Conservation (phyloP, 92 coral and sea anemone species). For the Meandrina meandrites region DNA sequence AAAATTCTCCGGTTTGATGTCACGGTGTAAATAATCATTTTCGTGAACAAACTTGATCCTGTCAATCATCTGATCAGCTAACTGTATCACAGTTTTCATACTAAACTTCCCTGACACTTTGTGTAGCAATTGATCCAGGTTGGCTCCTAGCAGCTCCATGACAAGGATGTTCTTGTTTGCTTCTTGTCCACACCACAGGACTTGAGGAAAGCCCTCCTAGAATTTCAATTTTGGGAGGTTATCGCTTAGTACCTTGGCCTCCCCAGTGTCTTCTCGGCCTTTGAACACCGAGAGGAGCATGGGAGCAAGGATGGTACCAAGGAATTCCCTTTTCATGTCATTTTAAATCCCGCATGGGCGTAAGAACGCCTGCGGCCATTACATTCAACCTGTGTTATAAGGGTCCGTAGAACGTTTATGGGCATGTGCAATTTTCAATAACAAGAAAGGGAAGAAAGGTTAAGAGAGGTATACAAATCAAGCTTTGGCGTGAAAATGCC, state of each 20-base stretch:
- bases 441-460: too few relatives aligned
- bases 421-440: not conserved
- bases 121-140: conserved; percentile 55
- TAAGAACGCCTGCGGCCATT: not conserved
- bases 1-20: conserved; percentile 81
- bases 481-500: too few relatives aligned
- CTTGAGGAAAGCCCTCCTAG: conserved; percentile 56
- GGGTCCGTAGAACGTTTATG: not conserved
- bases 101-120: conserved; percentile 56
- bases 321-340: not conserved
- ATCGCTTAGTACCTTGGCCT: not conserved
- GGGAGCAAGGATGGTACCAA: not conserved
- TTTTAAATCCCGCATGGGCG: not conserved
- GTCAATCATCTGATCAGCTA: conserved; percentile 80
- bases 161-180: conserved; percentile 59
- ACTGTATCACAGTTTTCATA: conserved; percentile 64
- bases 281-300: not conserved
- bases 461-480: too few relatives aligned
- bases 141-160: conserved; percentile 74
- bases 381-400: too few relatives aligned
- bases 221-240: not conserved
- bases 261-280: not conserved
- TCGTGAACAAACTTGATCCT: conserved; percentile 70
- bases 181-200: conserved; percentile 76
- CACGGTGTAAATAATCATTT: conserved; percentile 71